Evolutionary conservation across 2,797 vertebrate genomes (phyloP).

Genomic region (Lagodon rhomboides): DNA sequence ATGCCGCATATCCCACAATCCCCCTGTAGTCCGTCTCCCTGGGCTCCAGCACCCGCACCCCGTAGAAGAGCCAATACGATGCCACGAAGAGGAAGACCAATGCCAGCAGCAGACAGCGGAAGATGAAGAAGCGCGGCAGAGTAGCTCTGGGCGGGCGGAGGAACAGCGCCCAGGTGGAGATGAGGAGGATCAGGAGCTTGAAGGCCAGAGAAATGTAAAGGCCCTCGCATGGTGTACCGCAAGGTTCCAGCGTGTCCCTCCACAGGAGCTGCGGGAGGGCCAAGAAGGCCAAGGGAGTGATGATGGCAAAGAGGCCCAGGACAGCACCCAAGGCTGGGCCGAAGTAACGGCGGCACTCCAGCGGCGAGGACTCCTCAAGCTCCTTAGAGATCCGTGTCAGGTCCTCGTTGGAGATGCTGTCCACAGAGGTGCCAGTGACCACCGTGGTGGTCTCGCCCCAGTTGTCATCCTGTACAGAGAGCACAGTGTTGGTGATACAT

Average conservation of each 20-base stretch:
- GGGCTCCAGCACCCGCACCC: constrained; percentile 90
- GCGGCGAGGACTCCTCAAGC: constrained; percentile 89
- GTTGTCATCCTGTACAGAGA: constrained; percentile 90
- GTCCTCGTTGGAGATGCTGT: constrained; percentile 95
- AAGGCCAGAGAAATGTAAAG: constrained; percentile 95
- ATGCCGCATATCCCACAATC: constrained; percentile 92
- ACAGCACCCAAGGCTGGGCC: constrained; percentile 81
- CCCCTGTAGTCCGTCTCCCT: constrained; percentile 90
- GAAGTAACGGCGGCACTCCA: constrained; percentile 89
- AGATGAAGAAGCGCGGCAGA: constrained; percentile 89
- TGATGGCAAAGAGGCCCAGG: constrained; percentile 89
- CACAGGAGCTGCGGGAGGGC: constrained; percentile 92
- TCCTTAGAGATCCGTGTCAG: constrained; percentile 91
- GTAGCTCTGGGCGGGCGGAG: constrained; percentile 89
- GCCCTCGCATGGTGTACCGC: constrained; percentile 93
- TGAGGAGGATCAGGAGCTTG: constrained; percentile 92
- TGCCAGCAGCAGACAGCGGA: constrained; percentile 91
- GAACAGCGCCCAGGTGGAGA: constrained; percentile 94
- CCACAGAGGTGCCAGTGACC: constrained; percentile 93
- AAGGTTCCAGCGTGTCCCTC: constrained; percentile 89
- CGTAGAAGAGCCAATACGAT: constrained; percentile 95
- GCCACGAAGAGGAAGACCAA: constrained; percentile 91
- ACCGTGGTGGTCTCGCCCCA: constrained; percentile 95
- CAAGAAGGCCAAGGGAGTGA: constrained; percentile 92
- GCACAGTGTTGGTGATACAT: neutral